Percentiles rank a stretch among this genome's conserved stretches.
phyloP scores from a whole-genome alignment of 2,797 vertebrate genomes.

The Stomatorhinus walkeri region DNA sequence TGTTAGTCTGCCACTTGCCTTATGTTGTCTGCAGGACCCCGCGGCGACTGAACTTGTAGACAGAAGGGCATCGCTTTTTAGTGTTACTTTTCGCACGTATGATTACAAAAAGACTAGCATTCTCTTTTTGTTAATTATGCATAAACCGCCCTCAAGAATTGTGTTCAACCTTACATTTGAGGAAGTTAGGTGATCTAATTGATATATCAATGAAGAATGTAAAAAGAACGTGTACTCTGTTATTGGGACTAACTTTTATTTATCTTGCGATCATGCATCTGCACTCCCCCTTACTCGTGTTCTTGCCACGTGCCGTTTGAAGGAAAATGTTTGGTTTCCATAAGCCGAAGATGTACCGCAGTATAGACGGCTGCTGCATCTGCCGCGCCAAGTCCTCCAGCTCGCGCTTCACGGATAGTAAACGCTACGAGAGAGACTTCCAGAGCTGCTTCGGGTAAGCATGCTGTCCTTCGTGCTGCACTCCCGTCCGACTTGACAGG shows the following conservation, averaged over 20 bases:
- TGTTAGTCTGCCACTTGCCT: not conserved
- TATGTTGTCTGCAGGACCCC: not conserved
- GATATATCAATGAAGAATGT: not conserved
- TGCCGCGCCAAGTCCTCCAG: slow-evolving; percentile 98
- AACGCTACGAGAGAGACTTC: slow-evolving; percentile 87
- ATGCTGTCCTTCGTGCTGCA: not conserved
- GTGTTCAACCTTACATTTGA: not conserved
- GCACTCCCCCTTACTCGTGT: not conserved
- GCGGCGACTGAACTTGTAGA: not conserved
- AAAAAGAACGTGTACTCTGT: not conserved
- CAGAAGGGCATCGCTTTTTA: not conserved
- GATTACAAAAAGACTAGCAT: not conserved
- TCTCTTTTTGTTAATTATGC: not conserved
- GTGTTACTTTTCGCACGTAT: not conserved
- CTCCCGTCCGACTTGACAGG: slow-evolving; percentile 22
- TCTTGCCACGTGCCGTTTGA: not conserved
- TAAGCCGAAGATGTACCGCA: slow-evolving; percentile 99
- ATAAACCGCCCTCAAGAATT: not conserved
- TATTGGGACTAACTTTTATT: not conserved
- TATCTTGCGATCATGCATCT: not conserved
- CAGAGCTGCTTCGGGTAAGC: slow-evolving; percentile 70
- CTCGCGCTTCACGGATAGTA: slow-evolving; percentile 97
- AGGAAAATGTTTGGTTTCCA: slow-evolving; percentile 98
- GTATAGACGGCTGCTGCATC: slow-evolving; percentile 97
- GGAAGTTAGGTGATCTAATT: not conserved